Evolutionary conservation across 2,797 vertebrate genomes (phyloP), one percentile per base, ranked within the genome.

Genomic region (Pipistrellus nathusii): DNA sequence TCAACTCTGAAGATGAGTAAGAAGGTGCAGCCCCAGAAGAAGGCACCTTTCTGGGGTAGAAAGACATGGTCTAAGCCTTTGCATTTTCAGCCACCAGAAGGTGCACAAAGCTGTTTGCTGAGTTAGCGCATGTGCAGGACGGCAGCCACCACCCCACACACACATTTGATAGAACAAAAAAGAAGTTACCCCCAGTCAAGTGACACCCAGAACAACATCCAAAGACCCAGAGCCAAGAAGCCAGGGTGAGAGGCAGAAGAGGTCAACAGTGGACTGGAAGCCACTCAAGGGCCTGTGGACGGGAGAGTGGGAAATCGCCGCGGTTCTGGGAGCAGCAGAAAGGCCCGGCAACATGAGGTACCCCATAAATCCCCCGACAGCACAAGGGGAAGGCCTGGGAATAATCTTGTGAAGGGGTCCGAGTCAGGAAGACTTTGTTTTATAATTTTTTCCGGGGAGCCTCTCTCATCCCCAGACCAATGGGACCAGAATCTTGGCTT

Each of bases 141-240:
- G 30, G 55, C 32, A 81, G 35, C 72, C 32, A 68, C 68, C 12
- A 27, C 8, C 35, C 5, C 1, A 14, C 68, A 59, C 57, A 59
- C 57, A 59, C 57, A 27, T 64, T 75, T 5, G 6, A 53, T 4
- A 38, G 9, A 94, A 77, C 21, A 68, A 71, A 81, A 84, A 17
- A 96, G 35, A 95, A 93, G 35, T 8, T 53, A 88, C 17, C 3
- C 4, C 5, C 21, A 68, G 46, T 15, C 88, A 93, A 59, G 81
- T 69, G 15, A 44, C n/a, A 92, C 25, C 12, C 71, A 94, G 25
- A 62, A 85, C n/a, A 78, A 81, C 3, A 20, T 91, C 21, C 73
- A 86, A 41, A 88, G 64, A 86, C 8, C 44, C 35, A 68, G 75
- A 64, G 25, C 87, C 35, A 84, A 75, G 53, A 91, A 94, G 35